Percentiles rank a stretch among this genome's conserved stretches.
Evolutionary conservation across 2,888 invertebrate species (phyloP).

Genomic region (Clivina fossor): DNA sequence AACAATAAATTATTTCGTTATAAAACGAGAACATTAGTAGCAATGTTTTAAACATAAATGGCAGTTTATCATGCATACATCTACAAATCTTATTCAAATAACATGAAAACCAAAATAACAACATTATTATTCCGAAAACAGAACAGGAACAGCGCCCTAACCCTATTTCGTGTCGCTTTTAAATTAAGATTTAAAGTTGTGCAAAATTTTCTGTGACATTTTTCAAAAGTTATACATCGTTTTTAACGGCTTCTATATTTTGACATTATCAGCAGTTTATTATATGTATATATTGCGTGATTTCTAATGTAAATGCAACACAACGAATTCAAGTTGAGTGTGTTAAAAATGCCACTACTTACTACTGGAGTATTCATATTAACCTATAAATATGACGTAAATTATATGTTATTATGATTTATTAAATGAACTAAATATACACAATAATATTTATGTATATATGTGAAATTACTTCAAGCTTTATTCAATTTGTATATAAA

Average conservation of each 20-base stretch:
- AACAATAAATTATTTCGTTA: too few species aligned
- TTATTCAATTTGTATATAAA: too few species aligned
- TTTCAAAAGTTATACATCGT: slow-evolving; percentile 17
- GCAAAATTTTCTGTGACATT: slow-evolving; percentile 13
- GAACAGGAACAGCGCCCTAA: background rate
- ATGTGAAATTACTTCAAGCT: too few species aligned
- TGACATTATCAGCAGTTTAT: slow-evolving; percentile 16
- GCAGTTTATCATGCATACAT: too few species aligned
- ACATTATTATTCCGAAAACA: background rate
- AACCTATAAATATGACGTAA: background rate
- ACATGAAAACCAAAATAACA: too few species aligned
- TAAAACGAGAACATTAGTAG: too few species aligned
- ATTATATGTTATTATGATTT: slow-evolving; percentile 17
- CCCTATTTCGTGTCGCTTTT: background rate
- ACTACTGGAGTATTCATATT: slow-evolving; percentile 2
- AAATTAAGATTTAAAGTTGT: slow-evolving; percentile 21
- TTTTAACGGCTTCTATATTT: slow-evolving; percentile 16
- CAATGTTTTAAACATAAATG: too few species aligned
- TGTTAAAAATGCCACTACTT: slow-evolving; percentile 9
- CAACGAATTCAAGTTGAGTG: too few species aligned
- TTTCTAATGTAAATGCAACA: slow-evolving; percentile 7
- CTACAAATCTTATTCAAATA: too few species aligned
- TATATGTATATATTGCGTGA: slow-evolving; percentile 8
- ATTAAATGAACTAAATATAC: too few species aligned
- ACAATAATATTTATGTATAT: too few species aligned